Percentiles rank a stretch among this genome's conserved stretches.
These are phyloP conservation scores for Ophion obscuratus DNA, from an alignment of 2,888 invertebrate species.

Conservation along the genomic window DNA sequence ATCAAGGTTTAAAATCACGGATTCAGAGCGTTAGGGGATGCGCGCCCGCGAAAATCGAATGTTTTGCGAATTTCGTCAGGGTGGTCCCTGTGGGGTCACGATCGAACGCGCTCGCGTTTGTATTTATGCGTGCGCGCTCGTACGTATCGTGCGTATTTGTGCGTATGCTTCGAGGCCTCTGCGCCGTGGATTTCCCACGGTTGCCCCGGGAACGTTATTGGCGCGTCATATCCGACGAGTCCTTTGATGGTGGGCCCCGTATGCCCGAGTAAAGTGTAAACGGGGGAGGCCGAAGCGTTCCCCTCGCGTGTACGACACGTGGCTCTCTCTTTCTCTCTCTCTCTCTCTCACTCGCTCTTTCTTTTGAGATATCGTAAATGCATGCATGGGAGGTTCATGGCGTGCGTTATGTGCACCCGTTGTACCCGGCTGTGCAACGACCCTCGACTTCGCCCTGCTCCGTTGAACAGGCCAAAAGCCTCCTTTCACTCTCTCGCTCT, in stretches of 20 bases:
- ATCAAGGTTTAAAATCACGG: too few species aligned
- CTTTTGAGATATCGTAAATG: constrained; percentile 6
- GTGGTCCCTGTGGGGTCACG: not conserved
- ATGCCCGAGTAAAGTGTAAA: constrained; percentile 42
- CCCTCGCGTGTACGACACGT: constrained; percentile 71
- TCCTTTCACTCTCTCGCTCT: constrained; percentile 8
- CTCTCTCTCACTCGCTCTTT: constrained; percentile 14
- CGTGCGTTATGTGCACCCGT: constrained; percentile 47
- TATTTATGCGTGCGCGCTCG: not conserved
- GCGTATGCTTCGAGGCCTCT: constrained; percentile 6
- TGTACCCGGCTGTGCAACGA: constrained; percentile 55
- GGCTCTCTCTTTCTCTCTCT: constrained; percentile 48
- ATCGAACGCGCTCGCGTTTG: not conserved
- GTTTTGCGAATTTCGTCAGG: not conserved
- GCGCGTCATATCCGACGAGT: constrained; percentile 67
- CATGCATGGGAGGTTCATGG: constrained; percentile 17
- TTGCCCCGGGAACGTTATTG: constrained; percentile 51
- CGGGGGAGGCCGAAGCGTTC: constrained; percentile 58
- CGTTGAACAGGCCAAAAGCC: constrained; percentile 45
- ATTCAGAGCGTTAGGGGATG: too few species aligned
- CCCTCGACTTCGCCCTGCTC: constrained; percentile 46
- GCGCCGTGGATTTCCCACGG: constrained; percentile 66
- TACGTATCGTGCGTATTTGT: constrained; percentile 7
- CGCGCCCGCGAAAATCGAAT: not conserved
- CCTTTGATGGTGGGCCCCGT: constrained; percentile 48